Evolutionary conservation across 2,797 vertebrate species (phyloP).

Genomic region (Sylvia borin): DNA sequence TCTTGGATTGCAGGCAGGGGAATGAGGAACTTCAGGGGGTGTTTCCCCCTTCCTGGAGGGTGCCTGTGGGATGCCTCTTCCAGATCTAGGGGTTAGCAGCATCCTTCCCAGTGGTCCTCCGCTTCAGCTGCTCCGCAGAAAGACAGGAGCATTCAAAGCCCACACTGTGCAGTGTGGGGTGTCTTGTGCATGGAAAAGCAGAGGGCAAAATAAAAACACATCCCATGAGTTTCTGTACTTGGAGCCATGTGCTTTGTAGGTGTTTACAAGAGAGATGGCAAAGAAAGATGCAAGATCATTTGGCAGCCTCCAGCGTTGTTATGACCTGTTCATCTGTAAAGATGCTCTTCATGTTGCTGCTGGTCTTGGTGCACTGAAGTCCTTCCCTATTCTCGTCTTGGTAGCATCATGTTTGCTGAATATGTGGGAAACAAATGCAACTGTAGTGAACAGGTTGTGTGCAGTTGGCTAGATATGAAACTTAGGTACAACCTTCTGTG

Average conservation of each 20-base stretch:
- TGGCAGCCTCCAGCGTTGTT: not conserved
- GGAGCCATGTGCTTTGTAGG: not conserved
- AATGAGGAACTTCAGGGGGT: not conserved
- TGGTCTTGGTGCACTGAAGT: not conserved
- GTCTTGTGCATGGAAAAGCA: not conserved
- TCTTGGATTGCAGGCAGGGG: not conserved
- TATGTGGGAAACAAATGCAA: not conserved
- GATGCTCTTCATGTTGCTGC: not conserved
- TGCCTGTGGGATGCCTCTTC: not conserved
- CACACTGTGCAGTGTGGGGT: accelerated
- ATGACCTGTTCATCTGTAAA: not conserved
- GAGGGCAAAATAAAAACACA: not conserved
- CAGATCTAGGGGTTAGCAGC: not conserved
- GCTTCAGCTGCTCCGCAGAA: not conserved
- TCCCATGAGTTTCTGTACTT: not conserved
- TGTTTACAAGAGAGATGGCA: not conserved
- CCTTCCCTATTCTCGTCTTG: not conserved
- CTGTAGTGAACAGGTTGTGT: not conserved
- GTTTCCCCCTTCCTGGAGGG: not conserved
- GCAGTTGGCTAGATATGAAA: not conserved
- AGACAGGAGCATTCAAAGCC: accelerated
- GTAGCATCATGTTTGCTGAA: not conserved
- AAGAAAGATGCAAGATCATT: not conserved
- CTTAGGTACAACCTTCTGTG: not conserved
- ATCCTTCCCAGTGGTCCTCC: not conserved